These are phyloP conservation scores for Drosophila arawakana DNA, from an alignment of 1,140 invertebrate species.

Conservation along the genomic window DNA sequence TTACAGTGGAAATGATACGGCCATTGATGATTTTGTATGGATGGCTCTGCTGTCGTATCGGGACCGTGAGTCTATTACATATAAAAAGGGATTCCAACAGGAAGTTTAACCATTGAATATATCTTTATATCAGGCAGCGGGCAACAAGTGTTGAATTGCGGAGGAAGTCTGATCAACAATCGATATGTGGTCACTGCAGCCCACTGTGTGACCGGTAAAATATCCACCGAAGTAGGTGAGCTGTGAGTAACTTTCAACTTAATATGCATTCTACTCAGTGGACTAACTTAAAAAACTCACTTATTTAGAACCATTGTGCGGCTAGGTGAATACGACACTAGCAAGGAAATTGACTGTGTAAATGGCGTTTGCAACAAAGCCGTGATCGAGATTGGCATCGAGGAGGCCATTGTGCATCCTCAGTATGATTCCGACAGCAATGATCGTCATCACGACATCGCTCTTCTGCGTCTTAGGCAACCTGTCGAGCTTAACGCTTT, in stretches of 20 bases:
- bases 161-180: slow-evolving; percentile 87
- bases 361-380: slow-evolving; percentile 71
- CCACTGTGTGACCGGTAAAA: slow-evolving; percentile 91
- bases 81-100: not conserved
- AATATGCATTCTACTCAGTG: too few relatives aligned
- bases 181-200: slow-evolving; percentile 90
- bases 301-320: slow-evolving; percentile 85
- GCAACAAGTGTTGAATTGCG: slow-evolving; percentile 85
- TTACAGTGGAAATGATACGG: slow-evolving; percentile 83
- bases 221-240: slow-evolving; percentile 58
- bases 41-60: slow-evolving; percentile 87
- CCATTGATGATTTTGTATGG: slow-evolving; percentile 87
- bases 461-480: slow-evolving; percentile 89
- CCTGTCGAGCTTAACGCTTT: slow-evolving; percentile 90
- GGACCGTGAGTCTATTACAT: slow-evolving; percentile 52
- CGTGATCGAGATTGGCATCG: slow-evolving; percentile 69
- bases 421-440: slow-evolving; percentile 62
- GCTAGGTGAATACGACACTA: slow-evolving; percentile 87
- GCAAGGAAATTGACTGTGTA: slow-evolving; percentile 86
- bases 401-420: slow-evolving; percentile 83
- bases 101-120: not conserved
- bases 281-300: too few relatives aligned
- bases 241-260: slow-evolving; percentile 60
- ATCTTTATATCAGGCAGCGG: slow-evolving; percentile 42
- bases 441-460: slow-evolving; percentile 88